Evolutionary conservation across 2,113 vertebrate genomes (phyloP).

Genomic region (Podarcis muralis): DNA sequence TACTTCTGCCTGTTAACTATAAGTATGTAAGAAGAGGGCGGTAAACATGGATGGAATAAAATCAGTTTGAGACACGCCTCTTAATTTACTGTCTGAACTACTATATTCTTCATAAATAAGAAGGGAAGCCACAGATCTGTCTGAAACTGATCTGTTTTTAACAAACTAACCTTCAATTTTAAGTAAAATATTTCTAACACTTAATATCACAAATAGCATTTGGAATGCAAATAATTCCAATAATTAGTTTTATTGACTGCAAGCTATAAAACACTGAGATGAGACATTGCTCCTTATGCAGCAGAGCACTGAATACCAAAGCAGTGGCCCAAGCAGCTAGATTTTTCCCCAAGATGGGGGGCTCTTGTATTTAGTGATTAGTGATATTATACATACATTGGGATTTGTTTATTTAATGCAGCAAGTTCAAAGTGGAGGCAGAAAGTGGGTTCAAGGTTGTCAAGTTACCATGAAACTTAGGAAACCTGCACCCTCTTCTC

Average conservation of each 20-base stretch:
- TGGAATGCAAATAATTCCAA: conserved; percentile 5
- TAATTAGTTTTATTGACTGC: conserved; percentile 6
- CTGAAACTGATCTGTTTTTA: not conserved
- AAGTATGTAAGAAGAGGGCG: not conserved
- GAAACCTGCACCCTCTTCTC: too few species aligned
- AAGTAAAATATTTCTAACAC: not conserved
- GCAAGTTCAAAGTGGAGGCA: not conserved
- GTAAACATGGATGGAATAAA: not conserved
- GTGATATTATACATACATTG: not conserved
- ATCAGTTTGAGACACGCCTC: not conserved
- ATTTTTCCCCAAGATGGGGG: not conserved
- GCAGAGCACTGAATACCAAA: not conserved
- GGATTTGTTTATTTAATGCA: not conserved
- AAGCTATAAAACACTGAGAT: not conserved
- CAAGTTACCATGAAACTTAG: too few species aligned
- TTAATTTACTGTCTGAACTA: not conserved
- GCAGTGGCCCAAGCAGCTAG: not conserved
- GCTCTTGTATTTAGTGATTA: not conserved
- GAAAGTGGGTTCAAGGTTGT: not conserved
- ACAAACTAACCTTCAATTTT: not conserved
- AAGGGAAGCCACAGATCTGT: not conserved
- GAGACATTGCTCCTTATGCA: not conserved
- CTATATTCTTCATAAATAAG: not conserved
- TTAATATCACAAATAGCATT: not conserved
- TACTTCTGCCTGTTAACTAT: not conserved